These are phyloP conservation scores for Sardinella longiceps DNA, from an alignment of 2,797 vertebrate genomes.

Conservation along the genomic window DNA sequence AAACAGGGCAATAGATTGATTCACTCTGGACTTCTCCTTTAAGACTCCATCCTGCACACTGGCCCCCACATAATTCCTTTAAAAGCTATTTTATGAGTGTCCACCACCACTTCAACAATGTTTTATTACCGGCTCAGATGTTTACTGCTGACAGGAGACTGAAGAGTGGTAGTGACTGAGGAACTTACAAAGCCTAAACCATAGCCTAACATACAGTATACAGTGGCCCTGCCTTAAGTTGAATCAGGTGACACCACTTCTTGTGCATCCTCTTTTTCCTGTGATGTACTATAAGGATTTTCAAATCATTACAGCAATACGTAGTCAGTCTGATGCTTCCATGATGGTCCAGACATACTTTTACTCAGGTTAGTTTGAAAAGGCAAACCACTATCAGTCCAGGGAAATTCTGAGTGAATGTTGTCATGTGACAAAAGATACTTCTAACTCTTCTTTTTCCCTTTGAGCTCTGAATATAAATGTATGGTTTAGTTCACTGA, in stretches of 20 bases:
- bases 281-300: no score
- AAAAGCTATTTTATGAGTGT: constrained; percentile 10
- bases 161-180: background rate
- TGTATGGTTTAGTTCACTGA: no score
- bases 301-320: no score
- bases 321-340: background rate
- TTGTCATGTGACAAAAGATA: no score
- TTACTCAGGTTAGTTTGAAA: no score
- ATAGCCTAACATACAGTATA: no score
- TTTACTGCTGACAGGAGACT: background rate
- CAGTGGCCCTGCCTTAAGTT: background rate
- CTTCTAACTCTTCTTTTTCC: background rate
- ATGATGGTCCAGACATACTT: background rate
- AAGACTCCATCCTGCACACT: background rate
- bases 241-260: background rate
- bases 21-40: no score
- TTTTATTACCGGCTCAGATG: background rate
- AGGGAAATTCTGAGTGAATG: no score
- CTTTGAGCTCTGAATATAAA: background rate
- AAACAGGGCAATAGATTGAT: no score
- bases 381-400: background rate
- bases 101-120: constrained; percentile 3
- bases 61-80: background rate
- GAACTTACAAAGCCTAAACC: background rate
- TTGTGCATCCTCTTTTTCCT: background rate